Evolutionary conservation across 2,888 invertebrate genomes (phyloP).

Genomic region (Brachyptera risi): DNA sequence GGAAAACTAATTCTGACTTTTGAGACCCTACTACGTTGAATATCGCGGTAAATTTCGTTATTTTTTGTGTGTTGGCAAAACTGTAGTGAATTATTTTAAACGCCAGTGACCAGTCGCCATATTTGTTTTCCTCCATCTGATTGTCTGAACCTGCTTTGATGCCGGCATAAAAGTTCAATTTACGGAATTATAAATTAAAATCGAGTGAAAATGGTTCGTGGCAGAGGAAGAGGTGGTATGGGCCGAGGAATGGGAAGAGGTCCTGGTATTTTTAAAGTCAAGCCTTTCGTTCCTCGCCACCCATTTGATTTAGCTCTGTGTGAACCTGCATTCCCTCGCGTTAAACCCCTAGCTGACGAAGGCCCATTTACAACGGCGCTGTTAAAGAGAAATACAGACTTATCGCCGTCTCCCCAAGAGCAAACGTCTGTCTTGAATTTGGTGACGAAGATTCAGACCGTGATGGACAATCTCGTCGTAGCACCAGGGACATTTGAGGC

Average conservation of each 20-base stretch:
- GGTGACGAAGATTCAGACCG: conserved; percentile 91
- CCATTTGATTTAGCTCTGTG: conserved; percentile 86
- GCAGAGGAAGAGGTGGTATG: conserved; percentile 56
- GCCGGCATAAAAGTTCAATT: too few species aligned
- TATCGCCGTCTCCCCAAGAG: conserved; percentile 86
- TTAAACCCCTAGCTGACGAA: conserved; percentile 78
- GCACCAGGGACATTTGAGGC: conserved; percentile 92
- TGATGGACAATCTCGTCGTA: conserved; percentile 89
- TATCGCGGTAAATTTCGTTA: too few species aligned
- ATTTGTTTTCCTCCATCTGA: not conserved
- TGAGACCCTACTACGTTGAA: too few species aligned
- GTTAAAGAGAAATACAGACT: conserved; percentile 85
- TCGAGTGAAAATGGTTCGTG: conserved; percentile 70
- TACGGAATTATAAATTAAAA: too few species aligned
- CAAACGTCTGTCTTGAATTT: conserved; percentile 90
- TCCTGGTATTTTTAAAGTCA: conserved; percentile 53
- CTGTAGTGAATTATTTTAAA: not conserved
- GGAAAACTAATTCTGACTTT: too few species aligned
- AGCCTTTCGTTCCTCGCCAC: conserved; percentile 65
- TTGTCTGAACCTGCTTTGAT: too few species aligned
- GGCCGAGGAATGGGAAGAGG: conserved; percentile 61
- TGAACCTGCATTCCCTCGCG: conserved; percentile 84
- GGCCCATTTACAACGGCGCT: conserved; percentile 82
- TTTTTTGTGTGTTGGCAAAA: not conserved
- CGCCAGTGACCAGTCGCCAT: not conserved